Conservation (phyloP, 2,888 invertebrate species). For the Nesidiocoris tenuis region DNA sequence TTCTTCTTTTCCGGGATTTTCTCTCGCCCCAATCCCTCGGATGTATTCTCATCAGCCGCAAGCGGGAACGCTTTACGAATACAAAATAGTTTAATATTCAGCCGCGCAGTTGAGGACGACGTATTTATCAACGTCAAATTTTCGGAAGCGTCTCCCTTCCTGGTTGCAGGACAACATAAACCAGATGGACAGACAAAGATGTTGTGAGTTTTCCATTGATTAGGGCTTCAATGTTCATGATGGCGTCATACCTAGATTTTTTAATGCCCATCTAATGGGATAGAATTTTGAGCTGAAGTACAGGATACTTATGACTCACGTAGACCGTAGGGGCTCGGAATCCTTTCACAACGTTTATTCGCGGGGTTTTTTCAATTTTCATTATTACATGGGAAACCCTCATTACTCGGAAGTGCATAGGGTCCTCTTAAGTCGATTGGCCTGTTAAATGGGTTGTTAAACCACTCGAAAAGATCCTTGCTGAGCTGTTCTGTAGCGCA, state of each 20-base stretch:
- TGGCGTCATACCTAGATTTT: no score
- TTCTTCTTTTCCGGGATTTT: not conserved
- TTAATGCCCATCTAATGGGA: no score
- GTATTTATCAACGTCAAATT: no score
- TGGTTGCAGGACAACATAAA: no score
- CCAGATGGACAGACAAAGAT: no score
- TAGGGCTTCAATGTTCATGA: no score
- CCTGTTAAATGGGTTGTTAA: slow-evolving; percentile 32
- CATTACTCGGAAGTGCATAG: not conserved
- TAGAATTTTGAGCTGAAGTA: no score
- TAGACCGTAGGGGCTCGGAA: no score
- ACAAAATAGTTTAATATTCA: not conserved
- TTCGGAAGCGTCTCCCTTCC: no score
- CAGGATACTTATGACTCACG: slow-evolving; percentile 4
- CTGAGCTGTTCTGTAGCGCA: not conserved
- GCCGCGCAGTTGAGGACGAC: no score
- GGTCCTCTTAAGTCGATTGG: slow-evolving; percentile 20
- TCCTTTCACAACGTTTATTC: no score
- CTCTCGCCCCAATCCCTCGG: not conserved
- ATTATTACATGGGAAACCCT: not conserved
- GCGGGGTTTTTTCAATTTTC: not conserved
- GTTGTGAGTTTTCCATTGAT: no score
- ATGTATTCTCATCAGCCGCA: not conserved
- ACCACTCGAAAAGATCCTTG: slow-evolving; percentile 5
- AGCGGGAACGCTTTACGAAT: not conserved